Evolutionary conservation across 2,113 vertebrate species (phyloP).

Genomic region (Saccopteryx bilineata): DNA sequence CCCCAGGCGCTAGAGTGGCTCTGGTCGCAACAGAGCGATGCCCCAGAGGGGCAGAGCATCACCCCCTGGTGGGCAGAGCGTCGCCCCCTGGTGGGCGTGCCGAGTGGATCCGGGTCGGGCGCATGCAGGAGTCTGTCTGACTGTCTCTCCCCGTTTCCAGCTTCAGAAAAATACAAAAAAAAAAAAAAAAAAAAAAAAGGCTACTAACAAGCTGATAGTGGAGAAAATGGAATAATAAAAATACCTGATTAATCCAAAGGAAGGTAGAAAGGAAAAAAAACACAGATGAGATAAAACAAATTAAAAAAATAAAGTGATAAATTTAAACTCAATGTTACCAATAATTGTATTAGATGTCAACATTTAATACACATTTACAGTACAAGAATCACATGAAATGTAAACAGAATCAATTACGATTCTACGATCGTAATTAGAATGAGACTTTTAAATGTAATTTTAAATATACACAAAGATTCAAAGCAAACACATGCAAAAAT

Average conservation of each 20-base stretch:
- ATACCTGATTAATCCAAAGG: not conserved
- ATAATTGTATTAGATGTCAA: not conserved
- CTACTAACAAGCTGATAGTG: not conserved
- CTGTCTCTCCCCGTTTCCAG: no score
- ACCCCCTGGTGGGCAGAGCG: no score
- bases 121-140: no score
- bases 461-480: not conserved
- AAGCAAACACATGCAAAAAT: conserved; percentile 1
- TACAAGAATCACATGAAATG: not conserved
- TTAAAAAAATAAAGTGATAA: not conserved
- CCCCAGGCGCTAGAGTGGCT: no score
- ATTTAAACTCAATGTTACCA: conserved; percentile 34
- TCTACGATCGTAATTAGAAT: not conserved
- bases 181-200: no score
- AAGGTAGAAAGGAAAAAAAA: conserved; percentile 15
- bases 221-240: conserved; percentile 23
- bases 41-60: no score
- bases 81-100: no score
- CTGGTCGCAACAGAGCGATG: no score
- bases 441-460: not conserved
- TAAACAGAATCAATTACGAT: conserved; percentile 14
- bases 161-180: no score
- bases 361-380: not conserved
- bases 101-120: no score
- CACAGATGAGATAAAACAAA: not conserved